Conservation (phyloP, 2,797 vertebrate genomes). For the Decapterus maruadsi region DNA sequence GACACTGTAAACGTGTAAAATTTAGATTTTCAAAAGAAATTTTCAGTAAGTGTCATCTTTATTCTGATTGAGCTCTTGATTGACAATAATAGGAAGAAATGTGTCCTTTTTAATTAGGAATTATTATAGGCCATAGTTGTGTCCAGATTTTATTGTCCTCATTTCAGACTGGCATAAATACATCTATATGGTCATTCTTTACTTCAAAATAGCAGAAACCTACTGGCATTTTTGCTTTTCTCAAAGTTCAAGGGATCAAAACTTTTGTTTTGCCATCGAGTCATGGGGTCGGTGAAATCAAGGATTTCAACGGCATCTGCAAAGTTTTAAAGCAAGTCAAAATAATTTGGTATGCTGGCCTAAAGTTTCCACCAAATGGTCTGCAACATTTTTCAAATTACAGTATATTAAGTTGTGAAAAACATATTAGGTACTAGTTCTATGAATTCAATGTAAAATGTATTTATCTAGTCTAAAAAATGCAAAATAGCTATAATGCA, state of each 20-base stretch:
- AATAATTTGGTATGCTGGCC: not conserved
- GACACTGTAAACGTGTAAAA: not conserved
- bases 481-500: not conserved
- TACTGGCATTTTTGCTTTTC: not conserved
- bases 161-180: too few species aligned
- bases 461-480: not conserved
- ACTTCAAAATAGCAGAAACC: not conserved
- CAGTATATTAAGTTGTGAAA: not conserved
- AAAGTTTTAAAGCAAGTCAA: not conserved
- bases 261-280: too few species aligned
- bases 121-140: too few species aligned
- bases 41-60: too few species aligned
- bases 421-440: not conserved
- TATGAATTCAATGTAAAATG: not conserved
- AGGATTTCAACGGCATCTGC: too few species aligned
- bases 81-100: too few species aligned
- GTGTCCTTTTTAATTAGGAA: not conserved
- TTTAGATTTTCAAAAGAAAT: not conserved
- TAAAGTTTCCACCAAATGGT: not conserved
- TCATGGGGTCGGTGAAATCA: too few species aligned
- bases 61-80: too few species aligned
- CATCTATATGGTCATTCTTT: not conserved
- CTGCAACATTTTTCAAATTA: not conserved
- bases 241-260: not conserved
- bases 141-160: too few species aligned